These are phyloP conservation scores for Archaeoteleia sp. DNA, from an alignment of 2,888 invertebrate genomes.

Conservation along the genomic window DNA sequence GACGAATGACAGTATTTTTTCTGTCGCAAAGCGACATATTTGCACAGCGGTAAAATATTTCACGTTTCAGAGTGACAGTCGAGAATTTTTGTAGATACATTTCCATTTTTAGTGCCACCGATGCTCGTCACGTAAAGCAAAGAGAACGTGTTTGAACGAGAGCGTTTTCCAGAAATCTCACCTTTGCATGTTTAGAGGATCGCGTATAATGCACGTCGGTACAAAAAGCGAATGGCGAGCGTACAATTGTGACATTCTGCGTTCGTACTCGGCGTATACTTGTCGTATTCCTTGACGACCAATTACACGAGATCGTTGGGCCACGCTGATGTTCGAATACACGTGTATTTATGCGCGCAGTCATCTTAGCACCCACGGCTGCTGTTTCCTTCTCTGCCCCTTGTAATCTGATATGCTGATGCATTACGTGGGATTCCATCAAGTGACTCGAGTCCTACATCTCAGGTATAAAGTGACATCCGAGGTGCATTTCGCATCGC, in stretches of 20 bases:
- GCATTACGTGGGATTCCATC: slow-evolving; percentile 19
- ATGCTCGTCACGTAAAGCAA: slow-evolving; percentile 33
- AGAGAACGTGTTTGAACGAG: slow-evolving; percentile 16
- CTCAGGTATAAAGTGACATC: slow-evolving; percentile 8
- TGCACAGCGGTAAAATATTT: slow-evolving; percentile 25
- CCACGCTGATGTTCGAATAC: background rate
- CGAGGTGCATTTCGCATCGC: slow-evolving; percentile 1
- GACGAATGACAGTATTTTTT: too few relatives aligned
- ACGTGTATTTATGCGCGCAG: slow-evolving; percentile 8
- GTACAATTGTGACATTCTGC: slow-evolving; percentile 10
- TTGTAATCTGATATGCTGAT: slow-evolving; percentile 26
- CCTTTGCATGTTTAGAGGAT: slow-evolving; percentile 24
- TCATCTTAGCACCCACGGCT: slow-evolving; percentile 5
- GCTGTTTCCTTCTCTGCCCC: slow-evolving; percentile 2
- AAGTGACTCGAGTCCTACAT: slow-evolving; percentile 9
- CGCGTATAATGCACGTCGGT: slow-evolving; percentile 9
- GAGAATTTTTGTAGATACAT: slow-evolving; percentile 18
- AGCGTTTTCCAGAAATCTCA: slow-evolving; percentile 29
- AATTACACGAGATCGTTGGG: slow-evolving; percentile 17
- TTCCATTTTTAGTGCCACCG: slow-evolving; percentile 25
- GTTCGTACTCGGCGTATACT: slow-evolving; percentile 4
- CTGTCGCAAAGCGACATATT: slow-evolving; percentile 15
- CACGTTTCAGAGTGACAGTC: slow-evolving; percentile 22
- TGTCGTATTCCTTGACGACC: slow-evolving; percentile 10
- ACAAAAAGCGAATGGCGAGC: slow-evolving; percentile 6